Percentiles rank a stretch among this genome's conserved stretches.
Evolutionary conservation across 2,888 invertebrate species (phyloP).

Genomic region (Rutpela maculata): DNA sequence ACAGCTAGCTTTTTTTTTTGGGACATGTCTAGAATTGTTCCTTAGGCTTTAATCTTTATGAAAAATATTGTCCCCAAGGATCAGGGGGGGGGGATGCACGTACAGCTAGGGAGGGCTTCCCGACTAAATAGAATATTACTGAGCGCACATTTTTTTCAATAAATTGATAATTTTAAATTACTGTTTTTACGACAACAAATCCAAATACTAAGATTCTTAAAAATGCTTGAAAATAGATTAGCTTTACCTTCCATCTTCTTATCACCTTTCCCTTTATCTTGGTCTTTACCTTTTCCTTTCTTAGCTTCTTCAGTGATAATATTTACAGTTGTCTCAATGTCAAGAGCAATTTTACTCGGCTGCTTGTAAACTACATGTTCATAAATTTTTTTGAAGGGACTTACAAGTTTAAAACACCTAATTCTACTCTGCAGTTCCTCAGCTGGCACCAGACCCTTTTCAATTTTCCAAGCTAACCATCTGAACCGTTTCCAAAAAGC

Average conservation of each 20-base stretch:
- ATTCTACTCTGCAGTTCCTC: slow-evolving; percentile 60
- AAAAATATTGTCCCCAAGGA: too few species aligned
- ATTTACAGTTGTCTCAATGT: slow-evolving; percentile 41
- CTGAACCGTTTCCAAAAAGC: slow-evolving; percentile 73
- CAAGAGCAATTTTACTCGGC: slow-evolving; percentile 50
- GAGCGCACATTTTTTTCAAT: too few species aligned
- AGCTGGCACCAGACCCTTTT: slow-evolving; percentile 65
- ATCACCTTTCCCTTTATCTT: slow-evolving; percentile 23
- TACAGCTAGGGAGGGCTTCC: too few species aligned
- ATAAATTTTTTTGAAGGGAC: slow-evolving; percentile 59
- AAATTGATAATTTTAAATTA: too few species aligned
- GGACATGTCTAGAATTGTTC: too few species aligned
- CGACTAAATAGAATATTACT: too few species aligned
- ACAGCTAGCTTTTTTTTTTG: too few species aligned
- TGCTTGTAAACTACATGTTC: slow-evolving; percentile 44
- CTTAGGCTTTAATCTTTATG: too few species aligned
- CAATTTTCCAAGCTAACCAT: slow-evolving; percentile 74
- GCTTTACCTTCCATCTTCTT: slow-evolving; percentile 6
- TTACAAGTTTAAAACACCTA: slow-evolving; percentile 66
- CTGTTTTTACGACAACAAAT: too few species aligned
- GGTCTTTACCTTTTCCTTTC: slow-evolving; percentile 31
- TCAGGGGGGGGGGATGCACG: too few species aligned
- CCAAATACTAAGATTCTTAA: too few species aligned
- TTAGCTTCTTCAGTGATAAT: slow-evolving; percentile 29
- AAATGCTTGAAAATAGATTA: too few species aligned